A percentile compares a stretch with the other conserved stretches of the same genome.
Evolutionary conservation across 2,113 vertebrate genomes (phyloP).

Genomic region (Tragelaphus imberbis): DNA sequence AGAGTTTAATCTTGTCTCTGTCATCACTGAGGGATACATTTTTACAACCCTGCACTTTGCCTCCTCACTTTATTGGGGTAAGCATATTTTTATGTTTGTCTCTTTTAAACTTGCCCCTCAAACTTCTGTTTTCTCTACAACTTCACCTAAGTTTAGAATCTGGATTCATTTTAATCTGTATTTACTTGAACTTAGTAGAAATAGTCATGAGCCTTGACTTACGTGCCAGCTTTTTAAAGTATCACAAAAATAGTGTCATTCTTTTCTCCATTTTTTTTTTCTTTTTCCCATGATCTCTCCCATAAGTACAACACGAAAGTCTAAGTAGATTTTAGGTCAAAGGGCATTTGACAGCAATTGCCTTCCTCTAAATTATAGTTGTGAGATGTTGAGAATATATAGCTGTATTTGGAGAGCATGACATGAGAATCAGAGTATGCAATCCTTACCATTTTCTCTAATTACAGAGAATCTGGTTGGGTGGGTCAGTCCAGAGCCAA

Average conservation of each 20-base stretch:
- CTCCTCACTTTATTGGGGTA: background rate
- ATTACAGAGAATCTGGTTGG: background rate
- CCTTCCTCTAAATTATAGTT: background rate
- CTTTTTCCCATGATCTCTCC: background rate
- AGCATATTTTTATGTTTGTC: background rate
- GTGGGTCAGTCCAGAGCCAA: background rate
- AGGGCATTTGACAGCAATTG: background rate
- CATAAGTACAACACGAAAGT: background rate
- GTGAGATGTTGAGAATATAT: background rate
- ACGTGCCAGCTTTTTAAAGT: background rate
- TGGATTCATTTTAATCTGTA: background rate
- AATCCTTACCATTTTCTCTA: background rate
- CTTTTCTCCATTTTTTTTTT: background rate
- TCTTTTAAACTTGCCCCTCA: background rate
- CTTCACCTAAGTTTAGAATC: background rate
- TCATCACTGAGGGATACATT: background rate
- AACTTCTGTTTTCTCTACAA: background rate
- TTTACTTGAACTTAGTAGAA: background rate
- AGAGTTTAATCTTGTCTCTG: background rate
- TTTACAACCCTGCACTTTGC: background rate
- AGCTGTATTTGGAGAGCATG: background rate
- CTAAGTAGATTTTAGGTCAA: background rate
- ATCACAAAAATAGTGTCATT: background rate
- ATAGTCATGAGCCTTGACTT: background rate
- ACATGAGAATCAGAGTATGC: background rate